Conservation (phyloP, 23 tunicate genomes). For the Oikopleura albicans region DNA sequence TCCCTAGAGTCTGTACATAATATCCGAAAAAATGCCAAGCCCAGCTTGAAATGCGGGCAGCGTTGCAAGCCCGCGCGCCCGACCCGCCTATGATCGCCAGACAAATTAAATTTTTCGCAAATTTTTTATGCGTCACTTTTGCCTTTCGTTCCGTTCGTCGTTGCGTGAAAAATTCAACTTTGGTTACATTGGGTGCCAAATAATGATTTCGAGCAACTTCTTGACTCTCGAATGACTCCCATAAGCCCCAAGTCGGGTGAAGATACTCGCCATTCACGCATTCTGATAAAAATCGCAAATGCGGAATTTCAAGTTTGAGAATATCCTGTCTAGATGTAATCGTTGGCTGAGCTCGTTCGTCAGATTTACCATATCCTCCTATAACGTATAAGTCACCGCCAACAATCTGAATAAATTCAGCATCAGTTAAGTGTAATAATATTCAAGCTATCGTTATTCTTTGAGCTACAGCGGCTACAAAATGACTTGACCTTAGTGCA, state of each 20-base stretch:
- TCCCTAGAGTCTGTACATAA: no score
- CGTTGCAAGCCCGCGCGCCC: no score
- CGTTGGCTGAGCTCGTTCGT: background rate
- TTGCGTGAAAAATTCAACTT: background rate
- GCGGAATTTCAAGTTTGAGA: background rate
- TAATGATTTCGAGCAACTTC: background rate
- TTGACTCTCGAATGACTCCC: background rate
- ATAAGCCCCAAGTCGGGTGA: background rate
- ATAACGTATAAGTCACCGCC: background rate
- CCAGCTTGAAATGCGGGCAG: no score
- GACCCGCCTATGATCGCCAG: background rate
- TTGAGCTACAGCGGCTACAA: no score
- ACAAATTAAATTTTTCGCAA: background rate
- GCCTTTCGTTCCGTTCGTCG: background rate
- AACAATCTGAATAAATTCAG: background rate
- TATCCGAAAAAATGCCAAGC: no score
- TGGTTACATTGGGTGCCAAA: background rate
- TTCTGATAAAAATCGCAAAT: background rate
- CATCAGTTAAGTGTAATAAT: no score
- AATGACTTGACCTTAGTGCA: no score
- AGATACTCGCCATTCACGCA: background rate
- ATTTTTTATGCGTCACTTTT: background rate
- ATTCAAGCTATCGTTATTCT: no score
- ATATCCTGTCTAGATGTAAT: background rate
- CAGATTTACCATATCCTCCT: background rate